Base-by-base conservation (phyloP, 1,140 invertebrate genomes). In the Drosophila elegans region DNA sequence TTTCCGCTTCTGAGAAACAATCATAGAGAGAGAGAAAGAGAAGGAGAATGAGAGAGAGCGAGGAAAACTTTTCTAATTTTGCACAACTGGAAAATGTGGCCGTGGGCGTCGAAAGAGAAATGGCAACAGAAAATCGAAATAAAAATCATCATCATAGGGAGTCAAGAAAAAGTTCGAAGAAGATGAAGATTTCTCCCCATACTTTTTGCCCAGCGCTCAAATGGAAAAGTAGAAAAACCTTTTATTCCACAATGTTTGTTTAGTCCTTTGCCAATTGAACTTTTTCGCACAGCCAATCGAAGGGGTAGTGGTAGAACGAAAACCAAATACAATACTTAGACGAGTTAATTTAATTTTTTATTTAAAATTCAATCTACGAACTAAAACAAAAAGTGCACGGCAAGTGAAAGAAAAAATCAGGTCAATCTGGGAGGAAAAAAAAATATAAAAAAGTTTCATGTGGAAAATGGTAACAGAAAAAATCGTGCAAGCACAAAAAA, bases 281-380 rank as follows among this genome's bases (percentile, higher is more conserved):
- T 89, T 89, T 89, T 86, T 78, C 49, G 59, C 63, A 53, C 46
- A 64, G 62, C 59, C 61, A 64, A 75, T 59, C 71, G 64, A 72
- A 71, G 46, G 52, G 55, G 52, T 29, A 44, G 16, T n/a, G 13
- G 9, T 32, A 29, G 13, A 21, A 21, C 16, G 16, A 51, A 27
- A 52, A 52, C 53, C 74, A 79, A 82, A 81, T 75, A 72, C 77
- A 90, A 90, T 90, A 90, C 85, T 90, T 90, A 90, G 64, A 60
- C 69, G 67, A 80, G 86, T 86, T 80, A 83, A 90, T 86, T 80
- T 90, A 86, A 90, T 90, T 90, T 90, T 82, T 80, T 90, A 90
- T 90, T 90, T 90, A 90, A 90, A 90, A 90, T 90, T 86, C 88
- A 90, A 90, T 90, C 88, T 90, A 69, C 71, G 64, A 90, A 90